Conservation (phyloP, 2,113 vertebrate genomes). For the Pipa parva region DNA sequence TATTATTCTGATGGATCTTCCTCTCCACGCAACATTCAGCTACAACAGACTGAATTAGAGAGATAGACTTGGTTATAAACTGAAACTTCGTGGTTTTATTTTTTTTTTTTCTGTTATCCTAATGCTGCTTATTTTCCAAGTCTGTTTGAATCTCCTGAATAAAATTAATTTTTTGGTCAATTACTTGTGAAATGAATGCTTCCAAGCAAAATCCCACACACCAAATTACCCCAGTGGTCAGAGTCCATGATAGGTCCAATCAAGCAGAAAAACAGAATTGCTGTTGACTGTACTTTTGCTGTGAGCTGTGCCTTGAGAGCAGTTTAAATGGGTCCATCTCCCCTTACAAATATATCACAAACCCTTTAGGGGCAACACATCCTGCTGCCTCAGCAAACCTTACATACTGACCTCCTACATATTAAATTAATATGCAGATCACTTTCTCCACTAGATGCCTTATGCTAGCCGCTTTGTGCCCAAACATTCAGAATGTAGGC, state of each 20-base stretch:
- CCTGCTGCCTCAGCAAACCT: conserved; percentile 38
- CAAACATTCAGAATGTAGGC: conserved; percentile 15
- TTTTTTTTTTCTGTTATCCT: conserved; percentile 6
- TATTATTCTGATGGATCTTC: no score
- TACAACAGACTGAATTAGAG: background rate
- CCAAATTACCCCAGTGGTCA: conserved; percentile 42
- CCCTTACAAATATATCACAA: conserved; percentile 38
- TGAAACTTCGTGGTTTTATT: background rate
- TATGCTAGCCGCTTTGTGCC: conserved; percentile 11
- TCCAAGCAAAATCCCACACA: conserved; percentile 34
- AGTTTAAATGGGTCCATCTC: conserved; percentile 36
- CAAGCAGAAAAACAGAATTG: conserved; percentile 43
- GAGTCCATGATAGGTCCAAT: conserved; percentile 42
- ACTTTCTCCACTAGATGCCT: conserved; percentile 18
- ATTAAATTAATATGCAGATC: conserved; percentile 43
- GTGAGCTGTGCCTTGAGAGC: conserved; percentile 38
- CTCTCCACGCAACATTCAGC: background rate
- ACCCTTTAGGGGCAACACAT: conserved; percentile 31
- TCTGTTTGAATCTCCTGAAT: conserved; percentile 30
- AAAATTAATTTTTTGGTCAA: conserved; percentile 44
- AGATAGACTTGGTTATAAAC: background rate
- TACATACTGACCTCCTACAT: conserved; percentile 35
- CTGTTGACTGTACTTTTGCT: conserved; percentile 42
- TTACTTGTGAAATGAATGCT: conserved; percentile 41
- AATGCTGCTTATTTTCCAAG: conserved; percentile 15